Base-by-base conservation (phyloP, 2,113 vertebrate species). In the Garra rufa region DNA sequence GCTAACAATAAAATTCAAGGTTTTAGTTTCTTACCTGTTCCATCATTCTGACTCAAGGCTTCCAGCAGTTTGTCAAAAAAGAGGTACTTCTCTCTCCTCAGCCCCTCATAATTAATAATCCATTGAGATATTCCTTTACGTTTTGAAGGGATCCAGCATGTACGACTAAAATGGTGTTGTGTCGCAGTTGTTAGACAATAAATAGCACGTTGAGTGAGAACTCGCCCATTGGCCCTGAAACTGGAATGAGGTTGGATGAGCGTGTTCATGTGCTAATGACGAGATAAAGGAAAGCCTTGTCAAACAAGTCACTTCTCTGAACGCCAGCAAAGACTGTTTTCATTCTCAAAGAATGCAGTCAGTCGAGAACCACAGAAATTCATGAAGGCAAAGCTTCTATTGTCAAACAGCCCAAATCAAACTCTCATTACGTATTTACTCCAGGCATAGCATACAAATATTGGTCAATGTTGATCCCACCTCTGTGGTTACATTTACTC, bases 281-380 rank as follows among this genome's bases (percentile, higher is more conserved):
- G 44, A 83, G 70, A 34, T 87, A 69, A 91, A 88, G 81, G 83
- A 88, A 8, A 2, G 85, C 86, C 93, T 82, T 9, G 94, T 94
- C 89, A 84, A 88, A 95, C 94, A 30, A 84, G 94, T 94, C 90
- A 76, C 59, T 26, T 70, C 34, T 48, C 9, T 61, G 81, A 76
- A 76, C 14, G 24, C n/a, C 63, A 86, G 13, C 57, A n/a, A 50
- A 46, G 44, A 46, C 19, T 41, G 77, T 75, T 82, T 87, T 89
- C 83, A 87, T 85, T 67, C 86, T 10, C 38, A 61, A 91, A 90
- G 94, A 95, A 95, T 95, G 94, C 70, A 0, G 88, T 90, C 81
- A 10, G 43, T 88, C 93, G 83, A 85, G 93, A 81, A 74, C 21
- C n/a, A 57, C 73, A 76, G 61, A 70, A 74, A 21, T 71, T 44